Base-by-base conservation (phyloP, 2,113 vertebrate genomes). In the Trogon melanurus region DNA sequence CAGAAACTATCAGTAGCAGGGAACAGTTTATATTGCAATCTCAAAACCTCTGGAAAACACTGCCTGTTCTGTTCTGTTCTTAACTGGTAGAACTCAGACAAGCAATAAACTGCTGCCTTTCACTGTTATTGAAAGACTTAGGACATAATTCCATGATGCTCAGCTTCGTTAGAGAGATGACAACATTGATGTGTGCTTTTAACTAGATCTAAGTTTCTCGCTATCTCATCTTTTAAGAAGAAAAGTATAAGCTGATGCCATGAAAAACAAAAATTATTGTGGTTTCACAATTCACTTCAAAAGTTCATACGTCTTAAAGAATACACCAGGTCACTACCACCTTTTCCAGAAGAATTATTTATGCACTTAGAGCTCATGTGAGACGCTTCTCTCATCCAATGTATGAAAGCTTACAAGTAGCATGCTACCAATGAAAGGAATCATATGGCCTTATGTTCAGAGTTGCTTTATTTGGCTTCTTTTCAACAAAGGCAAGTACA, bases 401-500 rank as follows among this genome's bases (percentile, higher is more conserved):
- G 51, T 81, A 32, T 9, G 71, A 56, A 51, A 79, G 29, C 15
- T 70, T 56, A 65, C 27, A 57, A 58, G 19, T 11, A 47, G 16
- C 16, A 22, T 41, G 36, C 44, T 70, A 64, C 20, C 70, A 82
- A 67, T 32, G 8, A 65, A 89, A 84, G n/a, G 32, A 94, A 90
- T 62, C 0, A 13, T 14, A 16, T 5, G 5, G 66, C 45, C 19
- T 61, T 36, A 54, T 18, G 21, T 36, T 67, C 27, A 66, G 79
- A 94, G 26, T 36, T 67, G 16, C 54, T 96, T 95, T 94, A 96
- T 96, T 95, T 83, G 20, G 13, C 25, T 54, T 82, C 25, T 65
- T 95, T 76, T 66, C 50, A 58, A 36, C 19, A 74, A 88, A 88
- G 25, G 30, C 15, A 76, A 79, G 47, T 51, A 54, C 22, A 86